Evolutionary conservation across 1,140 invertebrate species (phyloP).

Genomic region (Dreissena rostriformis): DNA sequence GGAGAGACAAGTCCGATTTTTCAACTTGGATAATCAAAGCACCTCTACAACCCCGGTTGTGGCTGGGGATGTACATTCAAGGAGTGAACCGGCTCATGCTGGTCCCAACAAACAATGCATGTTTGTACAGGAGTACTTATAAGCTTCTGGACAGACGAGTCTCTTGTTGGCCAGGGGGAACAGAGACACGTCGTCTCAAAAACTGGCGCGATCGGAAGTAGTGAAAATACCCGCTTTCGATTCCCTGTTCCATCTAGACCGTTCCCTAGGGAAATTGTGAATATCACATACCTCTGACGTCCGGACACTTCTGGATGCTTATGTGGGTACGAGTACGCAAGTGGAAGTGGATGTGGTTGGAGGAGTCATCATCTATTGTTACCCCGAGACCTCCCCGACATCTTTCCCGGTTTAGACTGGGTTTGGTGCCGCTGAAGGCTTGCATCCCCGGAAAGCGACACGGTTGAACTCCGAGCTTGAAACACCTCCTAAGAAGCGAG

Average conservation of each 20-base stretch:
- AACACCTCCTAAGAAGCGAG: neutral
- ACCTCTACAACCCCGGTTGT: too few species aligned
- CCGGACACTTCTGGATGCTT: neutral
- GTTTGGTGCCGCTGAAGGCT: constrained; percentile 7
- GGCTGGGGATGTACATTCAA: too few species aligned
- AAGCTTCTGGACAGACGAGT: too few species aligned
- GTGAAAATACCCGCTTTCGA: too few species aligned
- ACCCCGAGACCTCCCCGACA: constrained; percentile 11
- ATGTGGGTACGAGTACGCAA: neutral
- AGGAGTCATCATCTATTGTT: constrained; percentile 2
- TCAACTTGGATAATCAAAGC: too few species aligned
- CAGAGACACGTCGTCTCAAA: too few species aligned
- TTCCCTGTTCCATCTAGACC: constrained; percentile 15
- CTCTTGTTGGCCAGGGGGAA: too few species aligned
- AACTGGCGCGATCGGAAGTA: too few species aligned
- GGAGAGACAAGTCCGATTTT: too few species aligned
- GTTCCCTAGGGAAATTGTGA: neutral
- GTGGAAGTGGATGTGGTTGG: neutral
- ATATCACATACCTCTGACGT: neutral
- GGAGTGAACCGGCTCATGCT: too few species aligned
- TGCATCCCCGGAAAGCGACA: constrained; percentile 6
- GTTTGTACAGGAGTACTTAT: too few species aligned
- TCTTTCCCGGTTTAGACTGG: constrained; percentile 1
- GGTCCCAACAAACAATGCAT: too few species aligned
- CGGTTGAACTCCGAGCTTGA: neutral